These are phyloP conservation scores for Helostoma temminkii DNA, from an alignment of 2,797 vertebrate genomes.

Conservation along the genomic window DNA sequence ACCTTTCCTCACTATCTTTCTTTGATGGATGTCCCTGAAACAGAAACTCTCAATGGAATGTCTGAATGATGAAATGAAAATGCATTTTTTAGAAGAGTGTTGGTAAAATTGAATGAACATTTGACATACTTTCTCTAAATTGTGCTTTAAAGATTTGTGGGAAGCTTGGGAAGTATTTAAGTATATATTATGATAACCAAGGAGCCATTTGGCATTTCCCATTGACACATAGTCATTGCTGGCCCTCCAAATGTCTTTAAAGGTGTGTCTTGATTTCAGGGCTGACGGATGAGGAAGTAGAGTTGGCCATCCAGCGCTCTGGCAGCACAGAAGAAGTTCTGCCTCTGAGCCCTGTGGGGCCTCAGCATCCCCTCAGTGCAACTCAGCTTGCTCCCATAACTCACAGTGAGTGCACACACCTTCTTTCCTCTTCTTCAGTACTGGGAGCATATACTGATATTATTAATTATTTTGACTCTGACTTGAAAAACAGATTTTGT, in stretches of 20 bases:
- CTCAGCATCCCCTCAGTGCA: conserved; percentile 79
- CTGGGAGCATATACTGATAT: conserved; percentile 4
- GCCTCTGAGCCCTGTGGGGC: conserved; percentile 75
- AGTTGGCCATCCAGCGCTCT: conserved; percentile 94
- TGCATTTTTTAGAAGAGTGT: conserved; percentile 64
- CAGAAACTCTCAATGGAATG: conserved; percentile 67
- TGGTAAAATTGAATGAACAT: conserved; percentile 70
- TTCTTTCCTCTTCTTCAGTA: conserved; percentile 17
- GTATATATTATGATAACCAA: conserved; percentile 56
- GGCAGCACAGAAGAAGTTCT: conserved; percentile 88
- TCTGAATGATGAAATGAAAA: conserved; percentile 78
- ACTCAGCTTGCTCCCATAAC: conserved; percentile 79
- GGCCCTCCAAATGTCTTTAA: conserved; percentile 23
- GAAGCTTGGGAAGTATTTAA: conserved; percentile 72
- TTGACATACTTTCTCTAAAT: conserved; percentile 69
- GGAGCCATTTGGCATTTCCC: conserved; percentile 63
- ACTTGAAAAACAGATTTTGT: conserved; percentile 13
- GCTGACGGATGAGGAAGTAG: conserved; percentile 96
- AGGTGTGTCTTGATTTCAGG: conserved; percentile 82
- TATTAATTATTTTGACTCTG: conserved; percentile 12
- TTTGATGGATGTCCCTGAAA: conserved; percentile 75
- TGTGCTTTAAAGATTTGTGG: conserved; percentile 74
- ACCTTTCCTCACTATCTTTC: conserved; percentile 65
- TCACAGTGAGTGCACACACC: conserved; percentile 86
- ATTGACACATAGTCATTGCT: conserved; percentile 40